phyloP scores from a whole-genome alignment of 2,888 invertebrate species.

The Thera obeliscata region DNA sequence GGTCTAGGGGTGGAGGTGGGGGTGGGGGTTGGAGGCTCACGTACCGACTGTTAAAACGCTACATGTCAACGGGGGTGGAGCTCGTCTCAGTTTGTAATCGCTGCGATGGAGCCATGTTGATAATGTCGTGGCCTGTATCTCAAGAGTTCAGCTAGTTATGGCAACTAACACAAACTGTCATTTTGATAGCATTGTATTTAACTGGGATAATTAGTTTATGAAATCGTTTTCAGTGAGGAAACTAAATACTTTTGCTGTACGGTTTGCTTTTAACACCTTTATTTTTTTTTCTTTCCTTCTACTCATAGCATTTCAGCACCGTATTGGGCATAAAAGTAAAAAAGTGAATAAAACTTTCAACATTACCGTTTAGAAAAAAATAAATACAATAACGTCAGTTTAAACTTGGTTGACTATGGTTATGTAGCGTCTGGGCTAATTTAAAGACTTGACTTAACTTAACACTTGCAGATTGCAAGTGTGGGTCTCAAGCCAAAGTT shows the following conservation, averaged over 20 bases:
- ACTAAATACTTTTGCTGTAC: not conserved
- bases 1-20: constrained; percentile 55
- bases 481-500: no score
- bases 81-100: constrained; percentile 68
- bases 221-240: not conserved
- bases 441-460: no score
- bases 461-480: no score
- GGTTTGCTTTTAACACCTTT: no score
- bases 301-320: no score
- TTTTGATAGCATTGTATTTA: constrained; percentile 6
- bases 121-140: constrained; percentile 76
- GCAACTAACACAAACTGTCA: constrained; percentile 25
- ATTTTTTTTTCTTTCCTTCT: no score
- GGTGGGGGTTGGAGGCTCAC: constrained; percentile 56
- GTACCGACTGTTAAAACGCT: constrained; percentile 82
- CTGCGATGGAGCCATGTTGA: constrained; percentile 69
- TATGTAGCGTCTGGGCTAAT: no score
- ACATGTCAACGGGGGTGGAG: constrained; percentile 77
- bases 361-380: no score
- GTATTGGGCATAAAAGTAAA: no score
- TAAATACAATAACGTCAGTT: no score
- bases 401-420: no score
- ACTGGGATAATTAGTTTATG: constrained; percentile 11
- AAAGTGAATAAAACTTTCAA: no score
- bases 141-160: constrained; percentile 29